Base-by-base conservation (phyloP, 92 coral and sea anemone genomes). In the Plumapathes pennacea region DNA sequence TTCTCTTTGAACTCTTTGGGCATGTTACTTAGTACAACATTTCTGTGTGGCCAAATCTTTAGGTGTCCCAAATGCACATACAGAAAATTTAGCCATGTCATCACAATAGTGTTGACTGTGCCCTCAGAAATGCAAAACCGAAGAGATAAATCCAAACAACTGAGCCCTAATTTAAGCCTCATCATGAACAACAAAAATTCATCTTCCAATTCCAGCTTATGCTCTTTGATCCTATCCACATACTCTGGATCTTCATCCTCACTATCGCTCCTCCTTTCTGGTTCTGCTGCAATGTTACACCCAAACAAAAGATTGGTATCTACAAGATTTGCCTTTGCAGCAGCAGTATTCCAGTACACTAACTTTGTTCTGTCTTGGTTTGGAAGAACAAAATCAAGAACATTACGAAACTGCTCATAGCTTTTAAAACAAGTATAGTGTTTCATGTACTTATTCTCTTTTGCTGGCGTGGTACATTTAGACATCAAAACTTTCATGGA, bases 11-110 rank as follows among this genome's bases (percentile, higher is more conserved):
- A 67, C 10, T 51, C 48, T 13, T 25, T 33, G 6, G 78, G 85
- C 60, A 62, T 46, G 20, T 62, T 51, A 28, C 57, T 45, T 33
- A 78, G 43, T 7, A 78, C 62, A 10, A 69, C 72, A 39, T 60
- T 43, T 60, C 85, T 60, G 38, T 77, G 77, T 12, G 84, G 72
- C 84, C 77, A 67, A 2, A 67, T 67, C 62, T 76, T 76, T 38
- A 76, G 51, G 46, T 62, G 61, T 31, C 71, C 76, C 10, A 75
- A 50, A 25, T 62, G 70, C 56, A 71, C 63, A 28, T 45, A 69
- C 33, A 78, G 20, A 46, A 61, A 78, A 46, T 62, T 69, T 18
- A 62, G 40, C 85, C 76, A 72, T 11, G 86, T 80, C 20, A 57
- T 44, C 20, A 72, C 13, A 25, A 72, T 45, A 26, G 56, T 71